Evolutionary conservation across 2,797 vertebrate species (phyloP), one percentile per base, ranked within the genome.

Genomic region (Gobio occitaniae): DNA sequence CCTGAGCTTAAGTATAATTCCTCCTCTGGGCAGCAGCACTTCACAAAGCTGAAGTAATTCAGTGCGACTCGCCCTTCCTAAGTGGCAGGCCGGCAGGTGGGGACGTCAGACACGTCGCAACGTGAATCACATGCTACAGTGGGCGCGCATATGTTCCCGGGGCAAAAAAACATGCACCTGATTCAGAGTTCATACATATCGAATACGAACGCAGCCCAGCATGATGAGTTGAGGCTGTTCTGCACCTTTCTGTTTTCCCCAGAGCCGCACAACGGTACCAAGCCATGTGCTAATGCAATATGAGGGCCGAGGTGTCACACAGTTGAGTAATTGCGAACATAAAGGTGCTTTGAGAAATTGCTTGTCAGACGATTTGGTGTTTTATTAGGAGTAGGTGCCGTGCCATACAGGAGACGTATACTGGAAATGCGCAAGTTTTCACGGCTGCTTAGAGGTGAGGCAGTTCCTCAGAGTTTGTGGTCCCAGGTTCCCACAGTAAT

Each of bases 41-140:
- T 69, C 75, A 61, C 41, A 0, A 56, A 89, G 89, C 89, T 84
- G 84, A 89, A 90, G 85, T 90, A 89, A 93, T 89, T 86, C 86
- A 88, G 83, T 87, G 83, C 50, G 86, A 89, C 89, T 72, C 82
- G 41, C 84, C 71, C 84, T 69, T 72, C 82, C 80, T 89, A 82
- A 81, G 85, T 77, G 83, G 44, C 36, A 17, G 78, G 72, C 69
- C 71, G 48, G 71, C 84, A 86, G 86, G 84, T 86, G 82, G 76
- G 80, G 74, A 78, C 25, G 82, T 36, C 29, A 69, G 59, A 84
- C 82, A 79, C 59, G 75, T 81, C 71, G 41, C 50, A 80, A 76
- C 78, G 86, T 85, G 89, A 90, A 85, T 89, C 88, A 84, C 74
- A 83, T 78, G 87, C 88, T 87, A 87, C 86, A 84, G n/a, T 29